Evolutionary conservation across 2,797 vertebrate genomes (phyloP).

Genomic region (Moxostoma hubbsi): DNA sequence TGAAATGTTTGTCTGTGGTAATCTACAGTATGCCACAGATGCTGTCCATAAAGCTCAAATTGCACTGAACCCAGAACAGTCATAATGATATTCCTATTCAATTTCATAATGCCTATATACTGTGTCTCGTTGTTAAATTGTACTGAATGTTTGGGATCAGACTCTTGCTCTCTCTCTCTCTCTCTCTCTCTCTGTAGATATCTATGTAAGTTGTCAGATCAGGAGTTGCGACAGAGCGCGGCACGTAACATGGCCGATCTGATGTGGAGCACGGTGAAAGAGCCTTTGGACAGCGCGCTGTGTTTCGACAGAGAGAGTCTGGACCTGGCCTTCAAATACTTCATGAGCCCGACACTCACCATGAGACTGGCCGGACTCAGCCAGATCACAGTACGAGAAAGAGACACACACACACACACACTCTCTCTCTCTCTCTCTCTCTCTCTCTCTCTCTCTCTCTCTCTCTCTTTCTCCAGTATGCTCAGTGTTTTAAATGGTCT

Average conservation of each 20-base stretch:
- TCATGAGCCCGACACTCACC: constrained; percentile 98
- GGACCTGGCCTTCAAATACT: constrained; percentile 98
- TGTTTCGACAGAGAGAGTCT: constrained; percentile 99
- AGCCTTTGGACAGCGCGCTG: constrained; percentile 94
- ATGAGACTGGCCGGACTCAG: constrained; percentile 98
- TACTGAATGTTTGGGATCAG: too few species aligned
- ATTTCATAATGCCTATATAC: too few species aligned
- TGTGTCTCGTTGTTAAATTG: too few species aligned
- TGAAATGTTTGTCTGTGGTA: too few species aligned
- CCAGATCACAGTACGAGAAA: constrained; percentile 92
- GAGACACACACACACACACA: background rate
- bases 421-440: too few species aligned
- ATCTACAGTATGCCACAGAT: too few species aligned
- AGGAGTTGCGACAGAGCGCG: constrained; percentile 95
- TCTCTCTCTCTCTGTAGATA: constrained; percentile 78
- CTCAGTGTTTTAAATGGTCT: background rate
- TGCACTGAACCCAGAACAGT: too few species aligned
- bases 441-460: too few species aligned
- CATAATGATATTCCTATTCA: too few species aligned
- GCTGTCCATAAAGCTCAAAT: too few species aligned
- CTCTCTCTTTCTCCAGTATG: too few species aligned
- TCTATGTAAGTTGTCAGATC: constrained; percentile 97
- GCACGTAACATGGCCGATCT: constrained; percentile 98
- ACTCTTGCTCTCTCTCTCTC: background rate
- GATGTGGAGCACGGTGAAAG: constrained; percentile 99